Percentiles rank a stretch among this genome's conserved stretches.
phyloP scores from a whole-genome alignment of 2,113 vertebrate genomes.

The Microcebus ravelobensis region DNA sequence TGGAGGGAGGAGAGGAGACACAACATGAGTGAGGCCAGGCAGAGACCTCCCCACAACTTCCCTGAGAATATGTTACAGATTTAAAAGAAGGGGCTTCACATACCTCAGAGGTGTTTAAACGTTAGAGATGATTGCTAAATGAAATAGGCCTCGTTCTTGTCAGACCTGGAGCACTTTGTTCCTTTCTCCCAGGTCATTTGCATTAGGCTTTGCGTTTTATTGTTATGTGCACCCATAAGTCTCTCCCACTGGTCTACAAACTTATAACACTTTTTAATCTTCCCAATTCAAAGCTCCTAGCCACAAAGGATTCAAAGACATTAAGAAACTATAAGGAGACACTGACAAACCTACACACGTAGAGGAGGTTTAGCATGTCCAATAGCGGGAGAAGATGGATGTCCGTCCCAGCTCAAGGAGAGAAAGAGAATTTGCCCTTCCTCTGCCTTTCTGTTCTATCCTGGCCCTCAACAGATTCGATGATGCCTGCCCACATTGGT shows the following conservation, averaged over 20 bases:
- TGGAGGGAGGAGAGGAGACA: neutral
- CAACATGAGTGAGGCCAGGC: neutral
- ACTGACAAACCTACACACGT: neutral
- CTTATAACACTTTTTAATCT: constrained; percentile 25
- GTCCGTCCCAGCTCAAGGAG: neutral
- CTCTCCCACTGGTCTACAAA: neutral
- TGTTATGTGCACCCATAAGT: neutral
- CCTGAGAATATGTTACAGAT: neutral
- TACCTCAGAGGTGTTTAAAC: neutral
- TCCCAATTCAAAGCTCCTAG: constrained; percentile 41
- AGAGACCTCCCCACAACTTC: neutral
- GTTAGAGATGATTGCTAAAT: neutral
- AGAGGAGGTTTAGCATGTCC: neutral
- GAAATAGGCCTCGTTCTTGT: neutral
- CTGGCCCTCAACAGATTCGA: neutral
- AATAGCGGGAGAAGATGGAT: neutral
- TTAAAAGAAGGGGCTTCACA: neutral
- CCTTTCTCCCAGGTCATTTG: neutral
- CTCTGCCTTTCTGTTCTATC: neutral
- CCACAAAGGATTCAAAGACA: neutral
- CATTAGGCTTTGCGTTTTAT: neutral
- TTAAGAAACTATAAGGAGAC: constrained; percentile 2
- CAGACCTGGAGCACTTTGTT: neutral
- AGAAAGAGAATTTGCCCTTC: neutral
- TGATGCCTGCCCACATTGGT: neutral